Percentiles rank a stretch among this genome's conserved stretches.
Conservation (phyloP, 2,888 invertebrate species). For the Ecdyonurus torrentis region DNA sequence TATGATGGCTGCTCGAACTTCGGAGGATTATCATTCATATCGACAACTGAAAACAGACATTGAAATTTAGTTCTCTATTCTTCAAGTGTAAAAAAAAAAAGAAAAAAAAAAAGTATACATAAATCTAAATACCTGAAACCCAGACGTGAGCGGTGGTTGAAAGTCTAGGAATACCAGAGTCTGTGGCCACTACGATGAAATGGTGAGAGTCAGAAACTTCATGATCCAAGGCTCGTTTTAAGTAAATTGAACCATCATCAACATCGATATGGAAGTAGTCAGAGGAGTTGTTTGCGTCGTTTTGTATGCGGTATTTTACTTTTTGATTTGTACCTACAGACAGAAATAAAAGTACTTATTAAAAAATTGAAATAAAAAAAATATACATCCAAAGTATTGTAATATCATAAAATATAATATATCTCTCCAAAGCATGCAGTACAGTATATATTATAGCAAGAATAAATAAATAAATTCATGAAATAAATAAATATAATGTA, state of each 20-base stretch:
- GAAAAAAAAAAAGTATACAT: conserved; percentile 5
- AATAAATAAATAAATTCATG: not conserved
- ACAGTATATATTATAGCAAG: too few species aligned
- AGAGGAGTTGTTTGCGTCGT: conserved; percentile 40
- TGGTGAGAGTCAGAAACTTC: conserved; percentile 56
- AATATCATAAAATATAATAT: too few species aligned
- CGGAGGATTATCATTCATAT: conserved; percentile 85
- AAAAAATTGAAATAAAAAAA: conserved; percentile 1
- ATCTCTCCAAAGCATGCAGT: too few species aligned
- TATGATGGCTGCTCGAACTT: conserved; percentile 68
- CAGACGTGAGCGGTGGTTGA: conserved; percentile 69
- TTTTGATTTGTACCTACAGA: conserved; percentile 40
- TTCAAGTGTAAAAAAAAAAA: too few species aligned
- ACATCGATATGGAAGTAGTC: conserved; percentile 64
- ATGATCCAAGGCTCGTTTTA: conserved; percentile 65
- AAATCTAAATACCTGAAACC: conserved; percentile 39
- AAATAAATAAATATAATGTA: not conserved
- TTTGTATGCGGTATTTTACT: conserved; percentile 51
- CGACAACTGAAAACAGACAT: conserved; percentile 54
- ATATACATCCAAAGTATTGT: not conserved
- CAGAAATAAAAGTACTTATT: not conserved
- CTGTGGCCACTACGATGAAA: conserved; percentile 62
- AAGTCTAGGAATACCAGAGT: conserved; percentile 68
- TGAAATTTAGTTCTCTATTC: too few species aligned
- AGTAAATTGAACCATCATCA: conserved; percentile 54